A percentile compares a stretch with the other conserved stretches of the same genome.
These are phyloP conservation scores for Athalia rosae DNA, from an alignment of 2,888 invertebrate species.

Conservation along the genomic window DNA sequence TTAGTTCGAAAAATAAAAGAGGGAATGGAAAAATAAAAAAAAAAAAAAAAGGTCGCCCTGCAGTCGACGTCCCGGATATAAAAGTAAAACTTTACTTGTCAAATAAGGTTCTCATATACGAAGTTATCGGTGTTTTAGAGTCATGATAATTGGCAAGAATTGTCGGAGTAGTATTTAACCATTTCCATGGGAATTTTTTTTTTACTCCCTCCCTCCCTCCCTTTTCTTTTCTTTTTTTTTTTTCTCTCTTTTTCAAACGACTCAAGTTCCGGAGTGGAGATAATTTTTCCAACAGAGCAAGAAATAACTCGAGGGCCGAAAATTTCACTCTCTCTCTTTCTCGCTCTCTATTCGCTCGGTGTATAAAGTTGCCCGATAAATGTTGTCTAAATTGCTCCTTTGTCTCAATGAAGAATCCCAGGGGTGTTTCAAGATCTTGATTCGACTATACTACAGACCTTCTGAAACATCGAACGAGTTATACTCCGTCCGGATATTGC, in stretches of 20 bases:
- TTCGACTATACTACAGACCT: conserved; percentile 37
- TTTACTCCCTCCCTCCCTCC: neutral
- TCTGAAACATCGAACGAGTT: conserved; percentile 31
- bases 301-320: conserved; percentile 15
- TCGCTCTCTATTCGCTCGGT: neutral
- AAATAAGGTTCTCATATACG: conserved; percentile 7
- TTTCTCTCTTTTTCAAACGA: conserved; percentile 29
- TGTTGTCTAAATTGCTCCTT: conserved; percentile 41
- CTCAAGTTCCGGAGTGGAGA: conserved; percentile 30
- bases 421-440: conserved; percentile 34
- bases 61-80: neutral
- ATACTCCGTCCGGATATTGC: neutral
- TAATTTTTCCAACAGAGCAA: conserved; percentile 36
- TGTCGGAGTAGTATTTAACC: conserved; percentile 32
- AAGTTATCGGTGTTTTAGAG: conserved; percentile 31
- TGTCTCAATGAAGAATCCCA: conserved; percentile 43
- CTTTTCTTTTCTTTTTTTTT: neutral
- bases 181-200: conserved; percentile 9
- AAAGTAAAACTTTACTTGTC: conserved; percentile 17
- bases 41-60: neutral
- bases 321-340: neutral
- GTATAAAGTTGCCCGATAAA: conserved; percentile 36
- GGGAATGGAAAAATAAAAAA: neutral
- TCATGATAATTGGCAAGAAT: conserved; percentile 25
- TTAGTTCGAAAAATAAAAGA: conserved; percentile 21